Conservation (phyloP, 2,797 vertebrate species). For the Epinephelus malabaricus region DNA sequence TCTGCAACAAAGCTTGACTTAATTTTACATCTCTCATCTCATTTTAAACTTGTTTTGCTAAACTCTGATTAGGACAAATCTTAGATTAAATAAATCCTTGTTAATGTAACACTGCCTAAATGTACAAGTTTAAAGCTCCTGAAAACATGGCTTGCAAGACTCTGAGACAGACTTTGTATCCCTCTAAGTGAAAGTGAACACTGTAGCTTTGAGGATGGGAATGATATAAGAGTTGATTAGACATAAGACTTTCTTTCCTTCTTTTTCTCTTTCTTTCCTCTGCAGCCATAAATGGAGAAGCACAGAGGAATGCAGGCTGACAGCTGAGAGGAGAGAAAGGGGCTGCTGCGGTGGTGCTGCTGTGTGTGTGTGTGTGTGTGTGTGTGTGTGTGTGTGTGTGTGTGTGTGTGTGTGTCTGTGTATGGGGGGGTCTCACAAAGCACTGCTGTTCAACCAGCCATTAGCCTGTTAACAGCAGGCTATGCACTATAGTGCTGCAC, state of each 20-base stretch:
- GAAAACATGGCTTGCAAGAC: background rate
- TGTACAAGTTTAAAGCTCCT: too few relatives aligned
- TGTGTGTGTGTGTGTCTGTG: too few relatives aligned
- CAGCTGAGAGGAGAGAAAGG: constrained; percentile 76
- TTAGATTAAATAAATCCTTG: too few relatives aligned
- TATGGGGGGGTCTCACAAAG: constrained; percentile 66
- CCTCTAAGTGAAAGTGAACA: background rate
- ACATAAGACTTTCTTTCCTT: constrained; percentile 1
- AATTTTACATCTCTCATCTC: too few relatives aligned
- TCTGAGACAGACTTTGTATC: background rate
- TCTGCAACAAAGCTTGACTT: too few relatives aligned
- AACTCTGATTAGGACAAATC: too few relatives aligned
- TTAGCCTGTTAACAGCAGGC: constrained; percentile 52
- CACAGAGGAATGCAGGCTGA: constrained; percentile 80
- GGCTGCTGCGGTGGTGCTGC: constrained; percentile 10
- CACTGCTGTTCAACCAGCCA: constrained; percentile 65
- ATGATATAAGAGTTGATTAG: constrained; percentile 5
- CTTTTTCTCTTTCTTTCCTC: constrained; percentile 28
- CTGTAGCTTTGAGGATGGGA: background rate
- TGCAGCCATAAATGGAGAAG: constrained; percentile 79
- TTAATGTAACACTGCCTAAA: too few relatives aligned
- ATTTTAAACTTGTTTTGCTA: too few relatives aligned
- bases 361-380: constrained; percentile 19
- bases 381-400: constrained; percentile 14
- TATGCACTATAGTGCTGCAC: constrained; percentile 8